A percentile compares a stretch with the other conserved stretches of the same genome.
phyloP scores from a whole-genome alignment of 2,888 invertebrate species.

The Chironomus riparius region DNA sequence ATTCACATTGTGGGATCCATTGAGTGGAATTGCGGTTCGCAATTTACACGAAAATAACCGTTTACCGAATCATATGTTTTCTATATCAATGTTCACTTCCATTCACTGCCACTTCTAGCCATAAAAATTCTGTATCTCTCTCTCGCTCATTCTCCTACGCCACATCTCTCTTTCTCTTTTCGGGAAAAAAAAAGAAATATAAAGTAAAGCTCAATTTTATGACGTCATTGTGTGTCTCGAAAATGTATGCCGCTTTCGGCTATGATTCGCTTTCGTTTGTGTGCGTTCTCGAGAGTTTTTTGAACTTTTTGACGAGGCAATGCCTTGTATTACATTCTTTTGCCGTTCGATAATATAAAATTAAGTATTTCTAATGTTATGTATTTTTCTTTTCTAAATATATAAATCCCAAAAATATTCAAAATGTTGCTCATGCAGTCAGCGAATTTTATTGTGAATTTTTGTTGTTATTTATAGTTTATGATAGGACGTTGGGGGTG shows the following conservation, averaged over 20 bases:
- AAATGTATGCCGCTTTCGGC: slow-evolving; percentile 18
- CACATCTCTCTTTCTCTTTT: background rate
- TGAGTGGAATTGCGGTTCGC: background rate
- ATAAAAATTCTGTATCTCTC: background rate
- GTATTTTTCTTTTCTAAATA: no score
- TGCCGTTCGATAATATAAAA: background rate
- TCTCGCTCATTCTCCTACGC: background rate
- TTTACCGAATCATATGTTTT: slow-evolving; percentile 19
- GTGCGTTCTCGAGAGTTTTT: slow-evolving; percentile 22
- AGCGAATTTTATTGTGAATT: no score
- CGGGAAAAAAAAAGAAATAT: background rate
- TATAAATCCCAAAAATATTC: no score
- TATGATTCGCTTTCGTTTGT: slow-evolving; percentile 15
- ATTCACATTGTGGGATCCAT: background rate
- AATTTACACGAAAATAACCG: background rate
- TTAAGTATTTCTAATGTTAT: no score
- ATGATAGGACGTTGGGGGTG: no score
- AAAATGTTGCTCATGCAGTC: no score
- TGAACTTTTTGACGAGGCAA: slow-evolving; percentile 16
- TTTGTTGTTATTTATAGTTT: no score
- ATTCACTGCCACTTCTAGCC: background rate
- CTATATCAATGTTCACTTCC: background rate
- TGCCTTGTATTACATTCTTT: slow-evolving; percentile 1
- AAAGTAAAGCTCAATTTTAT: background rate
- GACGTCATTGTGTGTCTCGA: slow-evolving; percentile 11